Evolutionary conservation across 2,797 vertebrate genomes (phyloP).

Genomic region (Smutsia temminckii): DNA sequence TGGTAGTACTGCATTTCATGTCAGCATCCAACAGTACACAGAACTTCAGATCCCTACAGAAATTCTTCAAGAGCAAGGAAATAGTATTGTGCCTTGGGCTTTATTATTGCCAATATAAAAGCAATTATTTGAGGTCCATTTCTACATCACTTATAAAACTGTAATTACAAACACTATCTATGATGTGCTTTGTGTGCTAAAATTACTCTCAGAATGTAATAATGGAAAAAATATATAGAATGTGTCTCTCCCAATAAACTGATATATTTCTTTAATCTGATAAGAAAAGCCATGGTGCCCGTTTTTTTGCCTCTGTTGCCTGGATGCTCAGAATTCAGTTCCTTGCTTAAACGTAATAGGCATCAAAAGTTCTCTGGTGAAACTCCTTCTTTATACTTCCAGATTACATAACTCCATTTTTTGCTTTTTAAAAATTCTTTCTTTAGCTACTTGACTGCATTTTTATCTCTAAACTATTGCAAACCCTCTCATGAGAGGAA

Average conservation of each 20-base stretch:
- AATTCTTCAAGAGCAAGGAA: not conserved
- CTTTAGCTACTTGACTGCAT: not conserved
- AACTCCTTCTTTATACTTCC: not conserved
- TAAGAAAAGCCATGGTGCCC: not conserved
- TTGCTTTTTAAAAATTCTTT: not conserved
- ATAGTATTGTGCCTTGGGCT: not conserved
- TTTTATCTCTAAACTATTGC: not conserved
- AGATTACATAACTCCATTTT: not conserved
- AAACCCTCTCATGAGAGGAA: not conserved
- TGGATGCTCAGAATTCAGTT: not conserved
- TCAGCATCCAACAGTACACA: not conserved
- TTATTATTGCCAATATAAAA: not conserved
- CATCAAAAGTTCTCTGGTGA: not conserved
- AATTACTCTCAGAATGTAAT: not conserved
- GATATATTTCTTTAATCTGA: not conserved
- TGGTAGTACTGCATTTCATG: not conserved
- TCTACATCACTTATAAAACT: conserved; percentile 6
- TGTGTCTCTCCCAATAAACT: not conserved
- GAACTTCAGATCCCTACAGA: not conserved
- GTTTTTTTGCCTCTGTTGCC: not conserved
- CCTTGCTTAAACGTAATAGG: not conserved
- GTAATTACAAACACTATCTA: not conserved
- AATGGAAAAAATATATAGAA: not conserved
- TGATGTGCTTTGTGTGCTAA: not conserved
- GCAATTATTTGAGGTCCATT: not conserved